A percentile compares a stretch with the other conserved stretches of the same genome.
phyloP scores from a whole-genome alignment of 1,140 invertebrate genomes.

The Aphis gossypii region DNA sequence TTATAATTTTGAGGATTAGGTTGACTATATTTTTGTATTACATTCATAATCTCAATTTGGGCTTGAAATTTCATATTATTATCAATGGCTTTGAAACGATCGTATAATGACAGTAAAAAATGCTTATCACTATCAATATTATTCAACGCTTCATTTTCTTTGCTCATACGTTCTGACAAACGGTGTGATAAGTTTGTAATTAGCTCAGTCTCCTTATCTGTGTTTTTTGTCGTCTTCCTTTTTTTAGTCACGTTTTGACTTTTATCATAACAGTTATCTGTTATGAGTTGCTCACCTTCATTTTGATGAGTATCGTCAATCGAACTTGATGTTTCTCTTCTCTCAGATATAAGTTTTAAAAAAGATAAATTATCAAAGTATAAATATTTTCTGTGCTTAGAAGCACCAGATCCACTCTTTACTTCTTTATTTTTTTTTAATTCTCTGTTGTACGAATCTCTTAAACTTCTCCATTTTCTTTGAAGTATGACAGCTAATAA shows the following conservation, averaged over 20 bases:
- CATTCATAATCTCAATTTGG: conserved; percentile 6
- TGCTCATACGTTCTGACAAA: conserved; percentile 21
- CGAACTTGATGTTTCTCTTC: conserved; percentile 23
- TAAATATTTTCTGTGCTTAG: conserved; percentile 26
- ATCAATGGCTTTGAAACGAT: conserved; percentile 4
- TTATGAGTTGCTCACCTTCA: conserved; percentile 27
- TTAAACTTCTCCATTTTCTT: conserved; percentile 43
- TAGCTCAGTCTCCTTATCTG: conserved; percentile 22
- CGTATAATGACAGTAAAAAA: not conserved
- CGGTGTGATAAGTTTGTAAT: conserved; percentile 22
- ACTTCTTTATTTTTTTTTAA: conserved; percentile 28
- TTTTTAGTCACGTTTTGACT: conserved; percentile 29
- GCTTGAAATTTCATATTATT: conserved; percentile 21
- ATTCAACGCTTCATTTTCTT: conserved; percentile 16
- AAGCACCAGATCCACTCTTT: conserved; percentile 14
- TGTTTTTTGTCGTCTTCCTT: not conserved
- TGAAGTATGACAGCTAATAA: conserved; percentile 21
- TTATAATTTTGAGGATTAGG: conserved; percentile 27
- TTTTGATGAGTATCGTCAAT: conserved; percentile 32
- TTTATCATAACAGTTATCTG: conserved; percentile 23
- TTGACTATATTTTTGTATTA: not conserved
- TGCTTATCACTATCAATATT: conserved; percentile 25
- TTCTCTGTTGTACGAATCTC: conserved; percentile 25
- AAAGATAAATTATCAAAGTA: conserved; percentile 32
- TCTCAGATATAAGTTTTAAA: conserved; percentile 37